These are phyloP conservation scores for Pelecanoides urinatrix DNA, from an alignment of 2,113 vertebrate genomes.

Conservation along the genomic window DNA sequence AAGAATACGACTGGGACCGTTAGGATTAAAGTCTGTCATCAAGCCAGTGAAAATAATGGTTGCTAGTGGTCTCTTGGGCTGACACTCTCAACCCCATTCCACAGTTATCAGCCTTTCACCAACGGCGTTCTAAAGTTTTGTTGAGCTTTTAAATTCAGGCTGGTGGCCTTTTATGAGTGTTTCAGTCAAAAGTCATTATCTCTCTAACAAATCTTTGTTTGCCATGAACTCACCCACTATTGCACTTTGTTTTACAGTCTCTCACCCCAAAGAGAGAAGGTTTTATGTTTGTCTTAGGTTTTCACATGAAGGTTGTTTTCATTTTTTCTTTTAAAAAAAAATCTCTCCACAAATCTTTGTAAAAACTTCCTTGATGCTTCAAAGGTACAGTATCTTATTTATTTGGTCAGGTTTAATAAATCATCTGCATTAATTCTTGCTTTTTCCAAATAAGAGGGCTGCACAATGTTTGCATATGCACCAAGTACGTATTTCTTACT, in stretches of 20 bases:
- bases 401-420: neutral
- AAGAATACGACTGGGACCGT: neutral
- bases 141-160: neutral
- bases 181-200: neutral
- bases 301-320: neutral
- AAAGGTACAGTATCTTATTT: neutral
- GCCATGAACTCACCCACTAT: neutral
- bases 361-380: neutral
- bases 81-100: neutral
- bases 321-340: neutral
- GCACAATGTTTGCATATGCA: neutral
- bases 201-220: neutral
- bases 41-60: neutral
- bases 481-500: accelerated
- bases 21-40: neutral
- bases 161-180: neutral
- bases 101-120: neutral
- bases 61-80: neutral
- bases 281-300: neutral
- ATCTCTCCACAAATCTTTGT: neutral
- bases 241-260: neutral
- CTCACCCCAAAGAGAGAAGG: neutral
- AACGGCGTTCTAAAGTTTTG: neutral
- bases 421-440: neutral
- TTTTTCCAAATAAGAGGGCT: neutral